These are phyloP conservation scores for Micromesistius poutassou DNA, from an alignment of 2,797 vertebrate species.

Conservation along the genomic window DNA sequence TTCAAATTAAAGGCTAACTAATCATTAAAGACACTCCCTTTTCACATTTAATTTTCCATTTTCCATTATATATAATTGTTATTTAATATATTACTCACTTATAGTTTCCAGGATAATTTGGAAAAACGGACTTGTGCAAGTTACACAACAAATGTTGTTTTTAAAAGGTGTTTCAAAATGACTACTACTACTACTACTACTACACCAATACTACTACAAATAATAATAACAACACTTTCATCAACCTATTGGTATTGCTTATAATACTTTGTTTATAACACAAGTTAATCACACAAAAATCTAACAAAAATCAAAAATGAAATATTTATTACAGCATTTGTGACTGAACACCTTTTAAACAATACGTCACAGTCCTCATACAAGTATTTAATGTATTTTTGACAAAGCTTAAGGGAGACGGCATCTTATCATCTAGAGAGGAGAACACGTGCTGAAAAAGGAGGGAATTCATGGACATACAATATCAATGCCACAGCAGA, in stretches of 20 bases:
- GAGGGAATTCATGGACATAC: constrained; percentile 99
- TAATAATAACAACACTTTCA: constrained; percentile 30
- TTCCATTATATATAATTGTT: constrained; percentile 32
- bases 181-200: constrained; percentile 2
- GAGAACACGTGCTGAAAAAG: constrained; percentile 99
- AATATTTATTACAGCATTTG: constrained; percentile 99
- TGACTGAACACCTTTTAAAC: constrained; percentile 99
- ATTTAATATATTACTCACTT: constrained; percentile 33
- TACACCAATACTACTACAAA: constrained; percentile 16
- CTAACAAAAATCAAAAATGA: constrained; percentile 99
- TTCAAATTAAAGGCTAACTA: too few species aligned
- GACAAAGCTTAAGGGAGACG: constrained; percentile 99
- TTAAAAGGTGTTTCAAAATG: too few species aligned
- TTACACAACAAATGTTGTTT: too few species aligned
- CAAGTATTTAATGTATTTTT: constrained; percentile 99
- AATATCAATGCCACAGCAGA: constrained; percentile 99
- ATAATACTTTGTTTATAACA: constrained; percentile 50
- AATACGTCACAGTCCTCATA: constrained; percentile 99
- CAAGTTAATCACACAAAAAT: constrained; percentile 85
- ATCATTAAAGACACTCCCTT: too few species aligned
- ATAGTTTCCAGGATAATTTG: constrained; percentile 5
- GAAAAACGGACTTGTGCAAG: not conserved
- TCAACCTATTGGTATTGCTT: constrained; percentile 17
- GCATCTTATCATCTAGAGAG: constrained; percentile 99
- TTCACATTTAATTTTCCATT: too few species aligned